These are phyloP conservation scores for Protobothrops mucrosquamatus DNA, from an alignment of 2,113 vertebrate genomes.

Conservation along the genomic window DNA sequence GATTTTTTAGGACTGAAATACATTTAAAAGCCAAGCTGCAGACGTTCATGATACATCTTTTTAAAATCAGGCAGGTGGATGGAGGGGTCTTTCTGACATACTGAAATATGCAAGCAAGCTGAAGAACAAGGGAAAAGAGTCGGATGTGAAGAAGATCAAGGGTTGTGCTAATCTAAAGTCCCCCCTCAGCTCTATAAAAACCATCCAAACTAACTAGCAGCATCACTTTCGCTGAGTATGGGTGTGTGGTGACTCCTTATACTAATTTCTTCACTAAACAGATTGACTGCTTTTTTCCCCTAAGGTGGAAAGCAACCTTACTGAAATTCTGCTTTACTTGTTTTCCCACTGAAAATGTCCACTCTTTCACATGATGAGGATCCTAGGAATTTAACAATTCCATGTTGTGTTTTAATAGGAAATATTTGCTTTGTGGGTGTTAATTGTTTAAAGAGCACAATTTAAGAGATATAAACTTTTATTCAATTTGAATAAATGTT, in stretches of 20 bases:
- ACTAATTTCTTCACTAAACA: no score
- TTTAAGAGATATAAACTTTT: not conserved
- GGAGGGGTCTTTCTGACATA: not conserved
- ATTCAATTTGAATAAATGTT: not conserved
- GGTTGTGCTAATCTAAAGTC: not conserved
- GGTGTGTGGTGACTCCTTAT: not conserved
- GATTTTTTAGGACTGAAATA: not conserved
- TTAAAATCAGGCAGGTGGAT: not conserved
- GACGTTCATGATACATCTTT: not conserved
- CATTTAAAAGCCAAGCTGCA: not conserved
- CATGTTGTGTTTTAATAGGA: not conserved
- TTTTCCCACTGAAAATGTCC: not conserved
- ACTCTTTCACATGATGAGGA: not conserved
- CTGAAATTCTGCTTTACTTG: not conserved
- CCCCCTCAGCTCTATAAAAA: not conserved
- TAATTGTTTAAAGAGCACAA: not conserved
- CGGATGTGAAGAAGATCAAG: not conserved
- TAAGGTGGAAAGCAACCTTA: not conserved
- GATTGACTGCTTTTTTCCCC: no score
- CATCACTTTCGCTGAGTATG: not conserved
- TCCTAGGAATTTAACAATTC: not conserved
- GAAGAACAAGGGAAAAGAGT: not conserved
- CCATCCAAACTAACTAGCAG: not conserved
- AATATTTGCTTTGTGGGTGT: not conserved
- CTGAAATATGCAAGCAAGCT: not conserved